phyloP scores from a whole-genome alignment of 2,113 vertebrate genomes.

The Odontesthes bonariensis region DNA sequence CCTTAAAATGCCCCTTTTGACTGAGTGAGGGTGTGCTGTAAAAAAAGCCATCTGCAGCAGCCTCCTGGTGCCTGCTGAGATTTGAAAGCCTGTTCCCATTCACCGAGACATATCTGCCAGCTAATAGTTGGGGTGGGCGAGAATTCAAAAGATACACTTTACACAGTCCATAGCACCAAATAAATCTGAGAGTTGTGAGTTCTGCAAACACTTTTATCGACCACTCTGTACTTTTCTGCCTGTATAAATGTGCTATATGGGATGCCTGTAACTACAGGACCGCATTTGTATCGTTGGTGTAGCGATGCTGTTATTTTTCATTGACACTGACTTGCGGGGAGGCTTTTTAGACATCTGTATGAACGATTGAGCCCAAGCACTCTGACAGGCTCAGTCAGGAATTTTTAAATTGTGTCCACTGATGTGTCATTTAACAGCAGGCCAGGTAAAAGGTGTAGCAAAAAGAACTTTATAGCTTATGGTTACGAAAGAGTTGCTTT shows the following conservation, averaged over 20 bases:
- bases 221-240: constrained; percentile 1
- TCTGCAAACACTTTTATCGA: constrained; percentile 20
- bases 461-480: constrained; percentile 3
- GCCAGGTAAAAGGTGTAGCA: neutral
- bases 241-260: neutral
- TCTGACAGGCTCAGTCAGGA: neutral
- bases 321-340: constrained; percentile 2
- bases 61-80: constrained; percentile 51
- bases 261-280: neutral
- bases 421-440: neutral
- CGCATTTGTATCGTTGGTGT: neutral
- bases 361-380: neutral
- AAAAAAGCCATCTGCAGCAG: constrained; percentile 49
- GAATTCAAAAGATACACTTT: constrained; percentile 8
- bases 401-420: too few relatives aligned
- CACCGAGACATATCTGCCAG: constrained; percentile 23
- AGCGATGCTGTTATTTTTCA: neutral
- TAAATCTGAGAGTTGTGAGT: constrained; percentile 19
- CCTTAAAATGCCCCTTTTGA: constrained; percentile 14
- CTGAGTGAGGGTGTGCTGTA: constrained; percentile 29
- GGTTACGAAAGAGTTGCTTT: neutral
- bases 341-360: constrained; percentile 9
- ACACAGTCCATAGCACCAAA: constrained; percentile 8
- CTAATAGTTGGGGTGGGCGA: neutral
- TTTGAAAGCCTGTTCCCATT: constrained; percentile 56